phyloP scores from a whole-genome alignment of 2,113 vertebrate species.

The Dryoscopus gambensis region DNA sequence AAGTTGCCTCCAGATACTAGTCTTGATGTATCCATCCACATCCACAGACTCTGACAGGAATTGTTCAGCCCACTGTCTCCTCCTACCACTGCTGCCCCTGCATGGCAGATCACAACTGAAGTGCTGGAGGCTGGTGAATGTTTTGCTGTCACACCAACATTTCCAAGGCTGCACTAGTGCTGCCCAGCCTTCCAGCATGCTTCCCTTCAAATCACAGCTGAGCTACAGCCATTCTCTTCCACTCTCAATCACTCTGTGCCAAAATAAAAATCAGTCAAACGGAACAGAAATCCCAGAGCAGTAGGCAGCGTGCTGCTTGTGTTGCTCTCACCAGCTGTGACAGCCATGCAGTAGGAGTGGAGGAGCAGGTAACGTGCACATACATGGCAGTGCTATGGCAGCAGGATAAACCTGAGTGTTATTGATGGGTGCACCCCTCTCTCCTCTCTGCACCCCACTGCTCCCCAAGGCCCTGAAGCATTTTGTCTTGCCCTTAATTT shows the following conservation, averaged over 20 bases:
- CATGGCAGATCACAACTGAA: rapidly evolving
- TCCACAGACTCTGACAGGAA: neutral
- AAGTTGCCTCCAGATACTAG: neutral
- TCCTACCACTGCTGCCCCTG: neutral
- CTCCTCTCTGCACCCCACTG: rapidly evolving
- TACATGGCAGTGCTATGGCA: rapidly evolving
- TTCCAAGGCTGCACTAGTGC: neutral
- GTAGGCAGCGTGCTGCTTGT: neutral
- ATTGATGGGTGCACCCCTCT: rapidly evolving
- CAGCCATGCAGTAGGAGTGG: neutral
- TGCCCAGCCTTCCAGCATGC: neutral
- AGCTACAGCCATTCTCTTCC: neutral
- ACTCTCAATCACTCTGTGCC: neutral
- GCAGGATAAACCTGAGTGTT: neutral
- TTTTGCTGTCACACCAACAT: neutral
- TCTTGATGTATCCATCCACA: neutral
- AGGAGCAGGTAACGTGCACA: neutral
- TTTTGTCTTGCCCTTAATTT: neutral
- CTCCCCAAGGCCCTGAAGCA: neutral
- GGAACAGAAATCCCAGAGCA: neutral
- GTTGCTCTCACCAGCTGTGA: conserved; percentile 26
- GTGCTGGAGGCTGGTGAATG: neutral
- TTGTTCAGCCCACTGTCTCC: neutral
- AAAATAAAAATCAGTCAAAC: conserved; percentile 27
- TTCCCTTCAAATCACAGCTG: neutral